Percentiles rank a stretch among this genome's conserved stretches.
Conservation (phyloP, 2,113 vertebrate genomes). For the Sylvilagus bachmani region DNA sequence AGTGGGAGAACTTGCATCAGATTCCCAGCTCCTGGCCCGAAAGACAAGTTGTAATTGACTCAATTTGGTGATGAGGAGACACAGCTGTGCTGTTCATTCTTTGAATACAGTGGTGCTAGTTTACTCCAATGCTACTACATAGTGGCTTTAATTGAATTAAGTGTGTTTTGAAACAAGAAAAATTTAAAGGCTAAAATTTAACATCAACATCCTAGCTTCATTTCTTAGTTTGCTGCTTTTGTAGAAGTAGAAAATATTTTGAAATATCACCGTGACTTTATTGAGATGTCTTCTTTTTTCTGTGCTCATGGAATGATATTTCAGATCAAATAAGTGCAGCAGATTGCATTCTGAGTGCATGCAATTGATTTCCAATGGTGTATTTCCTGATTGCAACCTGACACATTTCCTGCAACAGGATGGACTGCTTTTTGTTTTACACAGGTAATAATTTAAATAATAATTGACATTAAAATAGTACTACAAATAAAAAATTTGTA, state of each 20-base stretch:
- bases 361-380: constrained; percentile 36
- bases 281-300: not conserved
- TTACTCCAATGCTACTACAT: not conserved
- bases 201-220: not conserved
- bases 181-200: not conserved
- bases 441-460: not conserved
- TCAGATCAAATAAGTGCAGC: not conserved
- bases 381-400: not conserved
- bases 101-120: not conserved
- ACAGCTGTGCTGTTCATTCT: not conserved
- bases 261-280: not conserved
- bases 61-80: fast-evolving
- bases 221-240: not conserved
- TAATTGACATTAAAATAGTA: constrained; percentile 37
- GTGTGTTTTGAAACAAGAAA: not conserved
- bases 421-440: constrained; percentile 1
- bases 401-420: not conserved
- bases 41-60: not conserved
- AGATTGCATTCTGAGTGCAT: constrained; percentile 14
- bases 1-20: no score
- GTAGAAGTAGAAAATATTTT: not conserved
- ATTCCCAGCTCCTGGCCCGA: not conserved
- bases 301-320: not conserved
- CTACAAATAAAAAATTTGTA: not conserved
- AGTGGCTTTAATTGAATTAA: not conserved